Conservation (phyloP, 2,888 invertebrate species). For the Mantis religiosa region DNA sequence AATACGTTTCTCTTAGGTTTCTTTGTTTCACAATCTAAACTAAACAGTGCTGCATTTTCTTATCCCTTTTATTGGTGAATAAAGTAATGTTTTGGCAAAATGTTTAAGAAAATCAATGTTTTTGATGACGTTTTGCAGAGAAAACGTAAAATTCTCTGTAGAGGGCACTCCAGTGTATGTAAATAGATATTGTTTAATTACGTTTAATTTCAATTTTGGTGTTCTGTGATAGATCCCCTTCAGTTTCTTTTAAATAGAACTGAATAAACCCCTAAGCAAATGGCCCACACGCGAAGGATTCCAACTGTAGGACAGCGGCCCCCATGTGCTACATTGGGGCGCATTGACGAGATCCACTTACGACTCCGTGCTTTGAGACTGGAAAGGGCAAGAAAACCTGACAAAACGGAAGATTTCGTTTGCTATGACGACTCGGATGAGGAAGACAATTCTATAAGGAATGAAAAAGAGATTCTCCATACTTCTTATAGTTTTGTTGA, state of each 20-base stretch:
- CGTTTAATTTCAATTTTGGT: not conserved
- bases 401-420: slow-evolving; percentile 86
- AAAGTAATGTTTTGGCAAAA: not conserved
- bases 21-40: too few species aligned
- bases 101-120: not conserved
- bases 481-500: slow-evolving; percentile 85
- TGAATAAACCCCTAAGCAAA: slow-evolving; percentile 36
- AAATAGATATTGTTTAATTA: not conserved
- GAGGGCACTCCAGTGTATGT: not conserved
- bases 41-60: not conserved
- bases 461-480: slow-evolving; percentile 66
- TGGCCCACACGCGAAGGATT: slow-evolving; percentile 69
- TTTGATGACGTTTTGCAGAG: not conserved
- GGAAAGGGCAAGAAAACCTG: slow-evolving; percentile 74
- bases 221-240: not conserved
- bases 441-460: slow-evolving; percentile 72
- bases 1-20: too few species aligned
- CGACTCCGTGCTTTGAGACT: slow-evolving; percentile 59
- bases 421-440: slow-evolving; percentile 85
- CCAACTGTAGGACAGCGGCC: slow-evolving; percentile 71
- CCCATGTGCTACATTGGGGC: slow-evolving; percentile 66
- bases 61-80: not conserved
- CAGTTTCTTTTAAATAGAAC: not conserved
- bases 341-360: slow-evolving; percentile 70
- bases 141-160: not conserved